Base-by-base conservation (phyloP, 2,797 vertebrate species). In the Onychomys torridus region DNA sequence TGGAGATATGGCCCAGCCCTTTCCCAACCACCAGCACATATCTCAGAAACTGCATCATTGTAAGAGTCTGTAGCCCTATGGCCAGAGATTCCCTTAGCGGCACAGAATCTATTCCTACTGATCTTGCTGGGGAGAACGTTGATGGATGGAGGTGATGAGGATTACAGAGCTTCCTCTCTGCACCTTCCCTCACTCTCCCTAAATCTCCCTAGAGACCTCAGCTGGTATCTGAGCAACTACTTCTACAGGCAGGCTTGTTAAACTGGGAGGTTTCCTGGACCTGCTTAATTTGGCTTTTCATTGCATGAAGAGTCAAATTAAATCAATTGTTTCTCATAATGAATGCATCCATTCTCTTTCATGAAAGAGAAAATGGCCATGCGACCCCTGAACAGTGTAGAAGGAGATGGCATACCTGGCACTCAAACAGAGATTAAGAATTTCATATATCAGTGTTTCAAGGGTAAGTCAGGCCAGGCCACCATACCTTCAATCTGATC, bases 231-330 rank as follows among this genome's bases (percentile, higher is more conserved):
- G 46, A 86, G n/a, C 5, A 14, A 40, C 8, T 5, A 23, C 29
- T 88, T 84, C 34, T 52, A 94, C 14, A 91, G 87, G 61, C 52
- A 87, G 81, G 13, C 65, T 69, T 93, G 59, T 32, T 93, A 75
- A 88, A 82, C 49, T 27, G 46, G 59, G 14, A 93, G 79, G 61
- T 88, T 95, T 92, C 96, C 69, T 61, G 63, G 82, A 90, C 89
- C n/a, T 27, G 34, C 55, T 93, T 97, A 93, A 93, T 95, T 90
- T 93, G 32, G 61, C 84, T 91, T 93, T 89, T 96, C 95, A 97
- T 94, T 95, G 73, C 63, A 81, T 76, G 34, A 84, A 71, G 55
- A 25, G 78, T 87, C 84, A 85, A 95, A 94, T 85, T 87, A 69
- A 65, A 89, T 91, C 59, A 61, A 61, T 40, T 77, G 75, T 63